Percentiles rank a stretch among this genome's conserved stretches.
phyloP scores from a whole-genome alignment of 92 coral and sea anemone genomes.

The Zoanthus solanderi region DNA sequence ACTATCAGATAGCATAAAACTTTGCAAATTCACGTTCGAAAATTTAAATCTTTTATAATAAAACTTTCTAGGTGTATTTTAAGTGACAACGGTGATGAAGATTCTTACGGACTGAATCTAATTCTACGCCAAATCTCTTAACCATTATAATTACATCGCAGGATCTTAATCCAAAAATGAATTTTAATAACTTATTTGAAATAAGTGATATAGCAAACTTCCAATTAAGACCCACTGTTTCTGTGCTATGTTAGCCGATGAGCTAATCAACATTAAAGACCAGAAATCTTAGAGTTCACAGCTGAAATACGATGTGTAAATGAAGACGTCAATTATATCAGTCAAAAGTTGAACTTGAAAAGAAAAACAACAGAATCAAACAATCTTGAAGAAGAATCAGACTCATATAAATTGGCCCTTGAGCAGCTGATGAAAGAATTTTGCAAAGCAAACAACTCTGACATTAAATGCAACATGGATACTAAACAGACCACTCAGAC shows the following conservation, averaged over 20 bases:
- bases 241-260: not conserved
- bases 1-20: not conserved
- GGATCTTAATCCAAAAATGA: slow-evolving; percentile 6
- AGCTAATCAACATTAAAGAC: not conserved
- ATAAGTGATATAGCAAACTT: not conserved
- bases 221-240: not conserved
- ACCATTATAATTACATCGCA: not conserved
- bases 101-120: not conserved
- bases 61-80: not conserved
- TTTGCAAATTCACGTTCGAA: not conserved
- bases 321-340: slow-evolving; percentile 9
- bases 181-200: slow-evolving; percentile 27
- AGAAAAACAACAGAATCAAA: slow-evolving; percentile 21
- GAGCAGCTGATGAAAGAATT: slow-evolving; percentile 34
- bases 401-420: slow-evolving; percentile 26
- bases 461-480: not conserved
- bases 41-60: slow-evolving; percentile 2
- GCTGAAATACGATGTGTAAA: slow-evolving; percentile 7
- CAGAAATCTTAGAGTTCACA: slow-evolving; percentile 6
- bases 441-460: slow-evolving; percentile 10
- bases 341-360: not conserved
- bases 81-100: not conserved
- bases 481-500: not conserved
- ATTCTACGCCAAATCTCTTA: not conserved
- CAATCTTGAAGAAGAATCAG: not conserved